Evolutionary conservation across 2,113 vertebrate genomes (phyloP), one percentile per base, ranked within the genome.

Genomic region (Chloropsis hardwickii): DNA sequence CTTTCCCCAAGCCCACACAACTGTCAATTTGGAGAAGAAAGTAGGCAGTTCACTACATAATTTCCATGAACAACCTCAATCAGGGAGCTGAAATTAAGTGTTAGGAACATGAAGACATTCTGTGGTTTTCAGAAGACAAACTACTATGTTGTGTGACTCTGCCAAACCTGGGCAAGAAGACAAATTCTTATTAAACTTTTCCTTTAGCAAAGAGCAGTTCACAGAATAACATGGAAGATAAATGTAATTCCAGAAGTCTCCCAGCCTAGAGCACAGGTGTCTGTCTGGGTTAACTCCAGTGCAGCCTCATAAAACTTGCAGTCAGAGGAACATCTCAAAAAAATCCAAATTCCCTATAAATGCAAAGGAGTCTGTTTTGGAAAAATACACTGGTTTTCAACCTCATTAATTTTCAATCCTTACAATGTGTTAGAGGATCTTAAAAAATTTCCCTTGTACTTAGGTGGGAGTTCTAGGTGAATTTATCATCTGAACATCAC

Each of bases 1-100:
- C 95, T 91, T 97, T 97, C 95, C 96, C 93, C 78, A 94, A 93
- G 90, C 97, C 97, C 73, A 97, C 97, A 96, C 97, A 97, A 19
- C 94, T 97, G 97, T 96, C 96, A 97, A 35, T 86, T 92, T 62
- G n/a, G 51, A 92, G 76, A 65, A 86, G 57, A 91, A 95, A 96
- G 94, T 73, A 95, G 96, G 94, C 95, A 94, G 93, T 10, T 93
- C 92, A 69, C 93, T 84, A 67, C 77, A 86, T 92, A 53, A 94
- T 92, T 97, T 95, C 95, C 95, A 88, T 84, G 82, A 94, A 88
- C 96, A 72, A 65, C 57, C 90, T 88, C 96, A 77, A 80, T 73
- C 93, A 85, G 77, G 83, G 73, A 96, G 60, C 47, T 86, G 86
- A 87, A 93, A 88, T 78, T 40, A 94, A 88, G 77, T 33, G 74